Conservation (phyloP, 1,140 invertebrate species). For the Drosophila mojavensis region DNA sequence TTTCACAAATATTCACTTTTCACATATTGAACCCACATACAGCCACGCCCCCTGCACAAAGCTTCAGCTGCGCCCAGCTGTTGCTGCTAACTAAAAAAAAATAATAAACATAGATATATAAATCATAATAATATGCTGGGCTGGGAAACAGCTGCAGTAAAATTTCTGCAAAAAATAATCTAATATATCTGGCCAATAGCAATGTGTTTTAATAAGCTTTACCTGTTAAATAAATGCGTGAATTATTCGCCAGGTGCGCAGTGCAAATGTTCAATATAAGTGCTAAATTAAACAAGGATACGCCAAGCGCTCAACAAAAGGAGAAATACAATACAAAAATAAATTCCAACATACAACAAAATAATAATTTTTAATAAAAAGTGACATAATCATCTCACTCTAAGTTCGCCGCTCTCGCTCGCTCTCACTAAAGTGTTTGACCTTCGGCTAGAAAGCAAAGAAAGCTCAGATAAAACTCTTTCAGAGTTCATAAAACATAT, state of each 20-base stretch:
- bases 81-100: conserved; percentile 22
- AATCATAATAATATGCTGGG: conserved; percentile 9
- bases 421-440: too few relatives aligned
- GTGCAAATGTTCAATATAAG: conserved; percentile 52
- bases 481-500: neutral
- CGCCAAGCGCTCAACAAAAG: neutral
- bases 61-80: conserved; percentile 14
- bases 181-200: conserved; percentile 24
- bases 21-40: conserved; percentile 1
- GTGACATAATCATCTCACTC: conserved; percentile 19
- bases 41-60: neutral
- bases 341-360: too few relatives aligned
- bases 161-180: conserved; percentile 4
- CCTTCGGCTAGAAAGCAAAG: neutral
- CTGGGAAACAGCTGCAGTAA: conserved; percentile 44
- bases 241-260: conserved; percentile 35
- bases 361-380: neutral
- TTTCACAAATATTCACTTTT: conserved; percentile 22
- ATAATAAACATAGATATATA: neutral
- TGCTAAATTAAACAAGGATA: conserved; percentile 9
- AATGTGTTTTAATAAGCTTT: conserved; percentile 71
- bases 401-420: too few relatives aligned
- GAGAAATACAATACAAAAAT: neutral
- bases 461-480: neutral
- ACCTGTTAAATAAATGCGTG: conserved; percentile 60